These are phyloP conservation scores for Meloidogyne floridensis DNA, from an alignment of 1,140 invertebrate genomes.

Conservation along the genomic window DNA sequence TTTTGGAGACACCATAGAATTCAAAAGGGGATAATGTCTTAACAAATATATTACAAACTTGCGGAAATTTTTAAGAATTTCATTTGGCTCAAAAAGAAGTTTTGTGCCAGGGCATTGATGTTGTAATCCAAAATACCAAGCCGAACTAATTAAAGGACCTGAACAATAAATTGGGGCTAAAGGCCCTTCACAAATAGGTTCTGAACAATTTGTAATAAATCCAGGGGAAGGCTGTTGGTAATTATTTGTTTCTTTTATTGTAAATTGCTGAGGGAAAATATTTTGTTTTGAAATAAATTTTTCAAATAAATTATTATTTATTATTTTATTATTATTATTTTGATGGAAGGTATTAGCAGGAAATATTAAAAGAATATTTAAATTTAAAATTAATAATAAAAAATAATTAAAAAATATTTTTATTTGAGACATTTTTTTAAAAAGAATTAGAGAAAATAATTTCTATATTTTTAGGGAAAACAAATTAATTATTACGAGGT, in stretches of 20 bases:
- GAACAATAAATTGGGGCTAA: slow-evolving; percentile 42
- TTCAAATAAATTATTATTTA: slow-evolving; percentile 4
- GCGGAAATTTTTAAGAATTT: slow-evolving; percentile 44
- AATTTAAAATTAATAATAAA: not conserved
- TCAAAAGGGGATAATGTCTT: no score
- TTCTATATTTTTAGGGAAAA: no score
- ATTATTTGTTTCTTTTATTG: not conserved
- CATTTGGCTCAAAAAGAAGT: slow-evolving; percentile 26
- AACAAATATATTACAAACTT: slow-evolving; percentile 14
- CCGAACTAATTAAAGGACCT: slow-evolving; percentile 32
- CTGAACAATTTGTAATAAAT: slow-evolving; percentile 39
- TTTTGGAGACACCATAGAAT: no score
- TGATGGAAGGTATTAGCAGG: not conserved
- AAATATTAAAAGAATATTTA: not conserved
- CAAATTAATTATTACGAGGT: no score
- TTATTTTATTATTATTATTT: not conserved
- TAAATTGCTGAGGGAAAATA: slow-evolving; percentile 19
- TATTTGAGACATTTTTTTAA: not conserved
- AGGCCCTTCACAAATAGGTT: slow-evolving; percentile 40
- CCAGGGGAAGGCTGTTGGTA: not conserved
- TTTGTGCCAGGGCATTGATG: slow-evolving; percentile 42
- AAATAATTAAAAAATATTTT: not conserved
- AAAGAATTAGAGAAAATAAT: no score
- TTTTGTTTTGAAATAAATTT: not conserved
- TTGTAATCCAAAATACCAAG: slow-evolving; percentile 48